Evolutionary conservation across 2,113 vertebrate genomes (phyloP).

Genomic region (Trachemys scripta): DNA sequence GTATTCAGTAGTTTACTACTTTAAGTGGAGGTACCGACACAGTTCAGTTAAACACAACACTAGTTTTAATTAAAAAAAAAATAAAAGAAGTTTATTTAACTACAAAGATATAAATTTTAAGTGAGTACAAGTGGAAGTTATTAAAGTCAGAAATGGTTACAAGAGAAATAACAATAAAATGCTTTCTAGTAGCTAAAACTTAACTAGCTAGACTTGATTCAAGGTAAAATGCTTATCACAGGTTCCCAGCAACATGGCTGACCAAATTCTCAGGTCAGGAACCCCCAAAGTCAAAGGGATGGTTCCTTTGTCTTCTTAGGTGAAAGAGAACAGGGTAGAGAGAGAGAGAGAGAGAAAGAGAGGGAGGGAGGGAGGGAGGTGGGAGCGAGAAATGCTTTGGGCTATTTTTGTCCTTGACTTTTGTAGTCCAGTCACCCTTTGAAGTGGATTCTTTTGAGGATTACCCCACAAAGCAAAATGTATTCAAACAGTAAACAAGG

Average conservation of each 20-base stretch:
- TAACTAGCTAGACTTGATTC: too few relatives aligned
- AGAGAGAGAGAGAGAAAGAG: too few relatives aligned
- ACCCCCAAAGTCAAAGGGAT: too few relatives aligned
- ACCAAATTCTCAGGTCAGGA: too few relatives aligned
- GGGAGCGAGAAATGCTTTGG: background rate
- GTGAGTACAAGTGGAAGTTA: background rate
- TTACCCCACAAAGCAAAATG: background rate
- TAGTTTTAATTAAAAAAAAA: background rate
- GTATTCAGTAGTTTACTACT: background rate
- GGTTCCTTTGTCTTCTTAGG: too few relatives aligned
- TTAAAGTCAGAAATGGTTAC: background rate
- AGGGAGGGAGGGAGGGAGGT: too few relatives aligned
- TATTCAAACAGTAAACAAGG: background rate
- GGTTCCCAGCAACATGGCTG: too few relatives aligned
- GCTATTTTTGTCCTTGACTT: background rate
- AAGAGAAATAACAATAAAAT: background rate
- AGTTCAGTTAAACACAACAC: background rate
- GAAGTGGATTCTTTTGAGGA: background rate
- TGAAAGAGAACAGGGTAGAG: too few relatives aligned
- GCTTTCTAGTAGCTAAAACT: too few relatives aligned
- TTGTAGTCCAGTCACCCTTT: background rate
- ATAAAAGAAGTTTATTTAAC: background rate
- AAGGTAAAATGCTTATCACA: too few relatives aligned
- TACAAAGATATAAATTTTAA: background rate
- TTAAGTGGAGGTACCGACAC: background rate